Evolutionary conservation across 2,888 invertebrate species (phyloP).

Genomic region (Pandemis heparana): DNA sequence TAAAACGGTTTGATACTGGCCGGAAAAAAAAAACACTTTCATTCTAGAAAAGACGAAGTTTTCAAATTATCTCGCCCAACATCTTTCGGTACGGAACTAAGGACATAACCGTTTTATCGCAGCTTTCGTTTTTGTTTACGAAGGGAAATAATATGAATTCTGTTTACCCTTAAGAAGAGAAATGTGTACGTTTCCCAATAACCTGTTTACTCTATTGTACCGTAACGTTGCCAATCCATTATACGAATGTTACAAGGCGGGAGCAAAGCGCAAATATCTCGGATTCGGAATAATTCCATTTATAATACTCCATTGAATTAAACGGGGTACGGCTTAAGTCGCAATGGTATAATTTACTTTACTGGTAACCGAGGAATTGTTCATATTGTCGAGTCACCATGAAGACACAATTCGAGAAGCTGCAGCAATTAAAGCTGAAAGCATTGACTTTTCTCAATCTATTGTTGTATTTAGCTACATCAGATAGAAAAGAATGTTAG

Average conservation of each 20-base stretch:
- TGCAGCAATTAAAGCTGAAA: background rate
- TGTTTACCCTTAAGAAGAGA: constrained; percentile 3
- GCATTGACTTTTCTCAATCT: constrained; percentile 10
- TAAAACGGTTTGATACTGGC: background rate
- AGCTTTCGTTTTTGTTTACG: constrained; percentile 11
- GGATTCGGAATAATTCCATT: constrained; percentile 47
- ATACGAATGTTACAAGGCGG: constrained; percentile 31
- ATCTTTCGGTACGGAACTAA: background rate
- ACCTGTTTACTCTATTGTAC: constrained; percentile 33
- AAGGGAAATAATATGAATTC: constrained; percentile 2
- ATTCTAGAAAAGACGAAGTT: background rate
- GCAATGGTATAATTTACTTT: constrained; percentile 37
- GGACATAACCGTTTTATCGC: constrained; percentile 5
- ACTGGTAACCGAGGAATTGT: constrained; percentile 25
- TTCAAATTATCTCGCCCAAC: constrained; percentile 4
- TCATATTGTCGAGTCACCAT: constrained; percentile 29
- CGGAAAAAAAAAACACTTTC: background rate
- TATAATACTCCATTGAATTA: constrained; percentile 44
- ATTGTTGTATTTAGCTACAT: background rate
- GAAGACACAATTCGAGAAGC: background rate
- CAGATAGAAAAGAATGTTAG: background rate
- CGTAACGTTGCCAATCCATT: constrained; percentile 42
- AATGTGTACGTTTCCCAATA: constrained; percentile 16
- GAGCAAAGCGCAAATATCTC: constrained; percentile 44
- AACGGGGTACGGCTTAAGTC: constrained; percentile 28